Evolutionary conservation across 1,140 invertebrate species (phyloP).

Genomic region (Aphidius ervi): DNA sequence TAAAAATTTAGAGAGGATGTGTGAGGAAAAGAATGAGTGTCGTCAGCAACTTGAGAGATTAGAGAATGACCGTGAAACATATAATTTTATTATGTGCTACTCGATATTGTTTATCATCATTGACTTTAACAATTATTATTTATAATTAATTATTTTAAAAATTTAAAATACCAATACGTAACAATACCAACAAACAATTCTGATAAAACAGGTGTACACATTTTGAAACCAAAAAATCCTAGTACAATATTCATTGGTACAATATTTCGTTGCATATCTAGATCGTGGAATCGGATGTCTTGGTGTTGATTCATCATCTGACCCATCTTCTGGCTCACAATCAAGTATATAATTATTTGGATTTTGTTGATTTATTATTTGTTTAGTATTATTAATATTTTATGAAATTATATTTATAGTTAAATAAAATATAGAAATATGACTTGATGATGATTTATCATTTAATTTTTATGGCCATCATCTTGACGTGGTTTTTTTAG

Average conservation of each 20-base stretch:
- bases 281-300: conserved; percentile 50
- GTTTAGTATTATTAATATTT: conserved; percentile 16
- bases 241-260: conserved; percentile 50
- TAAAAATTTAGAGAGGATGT: too few relatives aligned
- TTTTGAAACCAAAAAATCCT: conserved; percentile 60
- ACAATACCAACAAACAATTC: conserved; percentile 64
- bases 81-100: too few relatives aligned
- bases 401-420: conserved; percentile 6
- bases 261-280: conserved; percentile 40
- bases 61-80: too few relatives aligned
- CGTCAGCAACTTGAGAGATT: too few relatives aligned
- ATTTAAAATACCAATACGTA: too few relatives aligned
- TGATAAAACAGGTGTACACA: conserved; percentile 61
- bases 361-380: conserved; percentile 23
- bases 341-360: conserved; percentile 39
- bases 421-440: conserved; percentile 32
- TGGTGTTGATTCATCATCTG: conserved; percentile 54
- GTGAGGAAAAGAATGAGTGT: too few relatives aligned
- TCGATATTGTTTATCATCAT: too few relatives aligned
- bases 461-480: conserved; percentile 41
- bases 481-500: conserved; percentile 41
- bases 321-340: conserved; percentile 53
- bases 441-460: conserved; percentile 43
- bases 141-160: too few relatives aligned
- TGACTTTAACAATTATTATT: too few relatives aligned